A percentile compares a stretch with the other conserved stretches of the same genome.
Evolutionary conservation across 2,888 invertebrate species (phyloP).

Genomic region (Spialia ferax): DNA sequence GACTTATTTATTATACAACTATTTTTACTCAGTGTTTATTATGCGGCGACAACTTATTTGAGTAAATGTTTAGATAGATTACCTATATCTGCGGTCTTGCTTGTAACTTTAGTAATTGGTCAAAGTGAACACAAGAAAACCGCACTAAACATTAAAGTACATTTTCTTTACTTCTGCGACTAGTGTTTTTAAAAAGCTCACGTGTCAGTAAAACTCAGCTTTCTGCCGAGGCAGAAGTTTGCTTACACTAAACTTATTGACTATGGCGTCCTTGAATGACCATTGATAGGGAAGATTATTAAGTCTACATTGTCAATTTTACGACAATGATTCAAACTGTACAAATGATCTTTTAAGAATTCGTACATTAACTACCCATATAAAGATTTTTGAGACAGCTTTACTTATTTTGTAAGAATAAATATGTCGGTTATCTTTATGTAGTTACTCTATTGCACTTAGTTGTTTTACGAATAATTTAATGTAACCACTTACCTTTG

Average conservation of each 20-base stretch:
- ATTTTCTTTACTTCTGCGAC: background rate
- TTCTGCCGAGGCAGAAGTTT: background rate
- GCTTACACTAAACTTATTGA: background rate
- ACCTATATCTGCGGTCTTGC: background rate
- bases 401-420: slow-evolving; percentile 76
- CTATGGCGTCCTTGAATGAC: background rate
- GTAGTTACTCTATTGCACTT: slow-evolving; percentile 45
- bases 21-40: background rate
- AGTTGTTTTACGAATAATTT: slow-evolving; percentile 44
- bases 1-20: background rate
- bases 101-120: background rate
- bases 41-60: background rate
- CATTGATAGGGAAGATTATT: background rate
- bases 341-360: slow-evolving; percentile 5
- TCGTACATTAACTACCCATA: background rate
- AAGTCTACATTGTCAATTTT: slow-evolving; percentile 7
- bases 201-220: too few relatives aligned
- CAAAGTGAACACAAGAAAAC: slow-evolving; percentile 11
- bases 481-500: slow-evolving; percentile 45
- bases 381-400: slow-evolving; percentile 63
- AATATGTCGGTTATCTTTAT: slow-evolving; percentile 52
- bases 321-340: slow-evolving; percentile 3
- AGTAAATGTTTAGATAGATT: background rate
- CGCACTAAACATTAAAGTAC: background rate
- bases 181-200: background rate